A percentile compares a stretch with the other conserved stretches of the same genome.
These are phyloP conservation scores for Drosophila multiciliata DNA, from an alignment of 2,888 invertebrate species.

Conservation along the genomic window DNA sequence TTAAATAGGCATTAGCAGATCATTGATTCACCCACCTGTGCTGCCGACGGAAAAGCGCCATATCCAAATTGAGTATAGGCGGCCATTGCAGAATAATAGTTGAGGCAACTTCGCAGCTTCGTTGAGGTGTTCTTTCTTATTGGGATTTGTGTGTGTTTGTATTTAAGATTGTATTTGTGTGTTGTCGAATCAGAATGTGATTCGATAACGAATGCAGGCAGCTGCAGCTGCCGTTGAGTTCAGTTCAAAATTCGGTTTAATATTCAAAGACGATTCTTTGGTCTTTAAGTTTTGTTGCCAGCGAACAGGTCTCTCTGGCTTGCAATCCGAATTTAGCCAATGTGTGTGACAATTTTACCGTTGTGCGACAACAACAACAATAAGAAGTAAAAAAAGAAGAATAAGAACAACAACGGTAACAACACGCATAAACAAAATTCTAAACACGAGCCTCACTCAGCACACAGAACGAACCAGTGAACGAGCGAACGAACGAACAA, in stretches of 20 bases:
- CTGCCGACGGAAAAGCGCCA: constrained; percentile 93
- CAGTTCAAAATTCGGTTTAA: neutral
- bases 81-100: constrained; percentile 85
- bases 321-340: constrained; percentile 22
- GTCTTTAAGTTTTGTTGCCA: constrained; percentile 12
- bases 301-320: constrained; percentile 4
- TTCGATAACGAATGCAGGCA: constrained; percentile 7
- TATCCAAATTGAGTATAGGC: constrained; percentile 97
- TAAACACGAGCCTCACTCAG: constrained; percentile 62
- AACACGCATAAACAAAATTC: constrained; percentile 60
- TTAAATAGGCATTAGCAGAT: neutral
- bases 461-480: constrained; percentile 59
- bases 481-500: constrained; percentile 57
- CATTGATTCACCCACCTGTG: constrained; percentile 89
- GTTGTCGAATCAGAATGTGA: constrained; percentile 22
- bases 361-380: constrained; percentile 35
- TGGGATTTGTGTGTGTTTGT: neutral
- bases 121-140: neutral
- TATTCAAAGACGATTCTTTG: neutral
- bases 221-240: constrained; percentile 8
- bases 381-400: neutral
- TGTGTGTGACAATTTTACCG: constrained; percentile 52
- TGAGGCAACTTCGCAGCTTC: constrained; percentile 4
- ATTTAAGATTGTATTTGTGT: constrained; percentile 5
- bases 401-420: neutral